Conservation (phyloP, 2,113 vertebrate species). For the Rattus norvegicus region GRCr8 NC_086023.1:79239501-79240000, state of each 20-base stretch:
- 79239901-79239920: background rate
- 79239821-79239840: background rate
- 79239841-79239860: constrained; percentile 42
- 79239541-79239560: background rate
- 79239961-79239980: background rate
- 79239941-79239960: background rate
- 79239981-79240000: background rate
- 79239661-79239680: background rate
- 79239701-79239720: background rate
- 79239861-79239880: background rate
- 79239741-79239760: constrained; percentile 31
- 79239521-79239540: background rate
- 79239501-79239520: background rate
- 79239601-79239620: constrained; percentile 24
- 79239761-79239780: background rate
- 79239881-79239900: constrained; percentile 19
- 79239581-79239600: background rate
- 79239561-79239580: background rate
- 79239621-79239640: background rate
- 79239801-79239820: background rate
- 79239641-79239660: background rate
- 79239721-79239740: background rate
- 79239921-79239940: constrained; percentile 30
- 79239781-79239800: background rate
- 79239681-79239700: background rate